Percentiles rank a stretch among this genome's conserved stretches.
phyloP scores from a whole-genome alignment of 2,797 vertebrate species.

The Bradypus variegatus region DNA sequence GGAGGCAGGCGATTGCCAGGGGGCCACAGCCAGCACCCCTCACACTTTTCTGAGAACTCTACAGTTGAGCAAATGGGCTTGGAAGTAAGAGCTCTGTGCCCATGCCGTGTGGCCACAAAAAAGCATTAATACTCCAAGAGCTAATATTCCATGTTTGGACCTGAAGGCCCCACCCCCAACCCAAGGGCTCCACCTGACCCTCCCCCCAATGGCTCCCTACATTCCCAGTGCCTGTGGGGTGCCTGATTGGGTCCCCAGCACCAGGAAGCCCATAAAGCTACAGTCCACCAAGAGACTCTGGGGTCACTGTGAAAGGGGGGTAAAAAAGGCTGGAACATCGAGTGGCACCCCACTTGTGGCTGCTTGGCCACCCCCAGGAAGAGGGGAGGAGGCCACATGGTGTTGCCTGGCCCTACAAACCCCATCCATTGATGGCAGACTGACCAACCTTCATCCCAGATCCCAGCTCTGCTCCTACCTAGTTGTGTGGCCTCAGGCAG shows the following conservation, averaged over 20 bases:
- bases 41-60: background rate
- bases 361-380: background rate
- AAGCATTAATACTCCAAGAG: background rate
- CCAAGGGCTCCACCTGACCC: background rate
- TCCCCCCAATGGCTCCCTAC: background rate
- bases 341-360: background rate
- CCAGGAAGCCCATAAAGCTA: background rate
- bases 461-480: background rate
- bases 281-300: background rate
- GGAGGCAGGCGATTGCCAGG: too few species aligned
- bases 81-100: background rate
- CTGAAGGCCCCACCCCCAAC: background rate
- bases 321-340: background rate
- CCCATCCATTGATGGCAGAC: background rate
- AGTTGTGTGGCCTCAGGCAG: background rate
- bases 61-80: too few species aligned
- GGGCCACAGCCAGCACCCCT: background rate
- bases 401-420: background rate
- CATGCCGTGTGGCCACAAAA: background rate
- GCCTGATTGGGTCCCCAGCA: background rate
- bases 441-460: background rate
- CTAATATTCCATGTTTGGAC: background rate
- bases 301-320: background rate
- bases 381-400: too few species aligned
- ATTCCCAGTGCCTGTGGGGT: background rate